These are phyloP conservation scores for Lutjanus erythropterus DNA, from an alignment of 2,113 vertebrate species.

Conservation along the genomic window DNA sequence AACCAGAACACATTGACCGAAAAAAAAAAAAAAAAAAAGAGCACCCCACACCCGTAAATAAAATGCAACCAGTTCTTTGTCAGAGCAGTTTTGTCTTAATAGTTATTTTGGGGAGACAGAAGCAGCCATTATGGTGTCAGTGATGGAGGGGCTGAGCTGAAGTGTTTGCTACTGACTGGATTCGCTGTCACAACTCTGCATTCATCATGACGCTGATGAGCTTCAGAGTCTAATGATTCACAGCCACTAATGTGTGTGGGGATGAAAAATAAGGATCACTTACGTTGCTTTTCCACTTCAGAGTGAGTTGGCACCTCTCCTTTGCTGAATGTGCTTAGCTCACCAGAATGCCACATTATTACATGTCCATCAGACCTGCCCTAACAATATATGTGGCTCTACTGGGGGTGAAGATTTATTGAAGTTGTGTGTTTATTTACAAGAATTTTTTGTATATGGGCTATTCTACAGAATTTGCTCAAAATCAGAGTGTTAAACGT, in stretches of 20 bases:
- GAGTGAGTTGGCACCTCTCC: constrained; percentile 14
- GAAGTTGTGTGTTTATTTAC: neutral
- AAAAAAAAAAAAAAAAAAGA: neutral
- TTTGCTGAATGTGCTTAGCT: neutral
- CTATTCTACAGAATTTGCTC: too few relatives aligned
- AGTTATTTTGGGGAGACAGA: constrained; percentile 20
- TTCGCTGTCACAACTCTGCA: constrained; percentile 59
- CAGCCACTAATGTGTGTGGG: constrained; percentile 4
- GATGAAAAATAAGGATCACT: constrained; percentile 41
- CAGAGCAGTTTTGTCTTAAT: constrained; percentile 39
- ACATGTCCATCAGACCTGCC: constrained; percentile 17
- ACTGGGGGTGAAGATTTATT: neutral
- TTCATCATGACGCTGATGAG: constrained; percentile 67
- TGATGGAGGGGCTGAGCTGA: constrained; percentile 56
- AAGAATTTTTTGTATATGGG: neutral
- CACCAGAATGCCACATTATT: neutral
- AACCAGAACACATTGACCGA: neutral
- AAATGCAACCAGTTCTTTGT: constrained; percentile 19
- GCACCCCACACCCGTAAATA: neutral
- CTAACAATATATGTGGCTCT: neutral
- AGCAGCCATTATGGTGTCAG: constrained; percentile 46
- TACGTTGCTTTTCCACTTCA: constrained; percentile 20
- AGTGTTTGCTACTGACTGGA: constrained; percentile 49
- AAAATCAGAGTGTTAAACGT: too few relatives aligned
- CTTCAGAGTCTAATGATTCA: constrained; percentile 40